phyloP scores from a whole-genome alignment of 2,113 vertebrate species.

The Onychostoma macrolepis region DNA sequence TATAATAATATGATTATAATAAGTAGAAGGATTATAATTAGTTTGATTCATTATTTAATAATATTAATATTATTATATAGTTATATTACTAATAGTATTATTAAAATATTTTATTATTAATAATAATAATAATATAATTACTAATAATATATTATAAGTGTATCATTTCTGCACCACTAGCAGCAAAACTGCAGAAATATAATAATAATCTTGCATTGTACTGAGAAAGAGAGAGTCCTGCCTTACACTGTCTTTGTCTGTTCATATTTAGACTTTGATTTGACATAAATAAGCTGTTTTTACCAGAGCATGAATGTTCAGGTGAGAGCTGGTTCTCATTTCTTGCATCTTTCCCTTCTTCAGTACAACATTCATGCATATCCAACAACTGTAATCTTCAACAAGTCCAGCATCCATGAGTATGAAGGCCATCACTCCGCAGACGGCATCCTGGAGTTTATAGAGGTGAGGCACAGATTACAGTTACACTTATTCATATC shows the following conservation, averaged over 20 bases:
- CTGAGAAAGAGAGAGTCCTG: not conserved
- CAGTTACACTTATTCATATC: not conserved
- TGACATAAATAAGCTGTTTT: not conserved
- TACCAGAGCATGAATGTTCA: not conserved
- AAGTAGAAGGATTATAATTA: too few species aligned
- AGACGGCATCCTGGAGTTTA: constrained; percentile 93
- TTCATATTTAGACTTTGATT: too few species aligned
- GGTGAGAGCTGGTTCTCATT: not conserved
- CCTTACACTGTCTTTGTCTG: not conserved
- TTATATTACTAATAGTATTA: too few species aligned
- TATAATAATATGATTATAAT: too few species aligned
- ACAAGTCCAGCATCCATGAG: constrained; percentile 89
- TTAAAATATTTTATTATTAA: too few species aligned
- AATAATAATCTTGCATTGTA: not conserved
- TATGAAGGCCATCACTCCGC: constrained; percentile 96
- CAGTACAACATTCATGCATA: constrained; percentile 97
- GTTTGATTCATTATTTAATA: too few species aligned
- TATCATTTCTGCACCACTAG: too few species aligned
- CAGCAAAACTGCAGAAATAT: too few species aligned
- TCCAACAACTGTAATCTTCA: constrained; percentile 95
- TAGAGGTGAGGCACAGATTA: constrained; percentile 80
- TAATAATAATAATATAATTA: too few species aligned
- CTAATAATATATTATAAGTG: too few species aligned
- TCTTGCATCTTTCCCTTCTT: constrained; percentile 41
- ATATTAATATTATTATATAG: too few species aligned